phyloP scores from a whole-genome alignment of 35 echinoderm and acorn worm species.

The Apostichopus japonicus region DNA sequence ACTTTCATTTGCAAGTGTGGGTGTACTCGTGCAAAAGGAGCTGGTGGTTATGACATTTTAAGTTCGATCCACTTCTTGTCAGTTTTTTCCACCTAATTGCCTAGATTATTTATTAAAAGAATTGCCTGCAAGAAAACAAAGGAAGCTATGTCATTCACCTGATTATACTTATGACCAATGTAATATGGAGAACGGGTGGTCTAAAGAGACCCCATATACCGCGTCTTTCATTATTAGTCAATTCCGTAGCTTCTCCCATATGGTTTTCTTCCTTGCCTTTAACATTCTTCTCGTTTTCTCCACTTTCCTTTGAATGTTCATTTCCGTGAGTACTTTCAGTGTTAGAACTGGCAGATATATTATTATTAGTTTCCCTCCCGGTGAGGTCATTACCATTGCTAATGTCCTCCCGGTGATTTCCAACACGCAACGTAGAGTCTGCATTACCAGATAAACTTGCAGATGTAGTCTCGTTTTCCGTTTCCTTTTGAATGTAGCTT shows the following conservation, averaged over 20 bases:
- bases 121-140: too few relatives aligned
- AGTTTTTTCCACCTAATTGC: too few relatives aligned
- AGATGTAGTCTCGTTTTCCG: background rate
- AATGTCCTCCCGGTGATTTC: too few relatives aligned
- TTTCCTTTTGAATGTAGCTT: background rate
- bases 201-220: slow-evolving; percentile 9
- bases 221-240: background rate
- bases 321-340: background rate
- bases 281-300: background rate
- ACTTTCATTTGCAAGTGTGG: too few relatives aligned
- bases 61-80: too few relatives aligned
- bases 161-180: background rate
- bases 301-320: background rate
- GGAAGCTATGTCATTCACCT: background rate
- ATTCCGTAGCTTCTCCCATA: background rate
- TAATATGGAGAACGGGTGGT: slow-evolving; percentile 22
- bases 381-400: background rate
- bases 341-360: background rate
- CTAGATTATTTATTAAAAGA: too few relatives aligned
- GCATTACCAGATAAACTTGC: background rate
- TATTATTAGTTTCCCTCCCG: background rate
- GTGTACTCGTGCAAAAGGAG: too few relatives aligned
- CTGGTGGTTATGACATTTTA: too few relatives aligned
- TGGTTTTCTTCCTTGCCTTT: background rate
- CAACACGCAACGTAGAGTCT: background rate